Conservation (phyloP, 2,113 vertebrate genomes). For the Dascyllus trimaculatus region DNA sequence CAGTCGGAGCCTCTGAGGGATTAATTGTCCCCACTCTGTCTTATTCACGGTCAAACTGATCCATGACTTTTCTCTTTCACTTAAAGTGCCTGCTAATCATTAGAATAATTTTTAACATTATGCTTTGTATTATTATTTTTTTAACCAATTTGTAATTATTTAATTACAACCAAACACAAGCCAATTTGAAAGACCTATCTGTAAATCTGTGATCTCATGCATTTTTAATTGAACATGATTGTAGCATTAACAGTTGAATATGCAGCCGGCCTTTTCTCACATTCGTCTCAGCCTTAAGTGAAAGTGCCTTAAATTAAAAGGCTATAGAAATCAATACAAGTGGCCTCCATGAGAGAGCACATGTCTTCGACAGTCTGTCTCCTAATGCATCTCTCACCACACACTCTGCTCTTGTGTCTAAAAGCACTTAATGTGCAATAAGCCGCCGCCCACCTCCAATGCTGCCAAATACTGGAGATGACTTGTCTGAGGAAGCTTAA, state of each 20-base stretch:
- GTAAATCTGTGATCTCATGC: conserved; percentile 85
- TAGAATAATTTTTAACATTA: conserved; percentile 89
- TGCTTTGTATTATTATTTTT: conserved; percentile 76
- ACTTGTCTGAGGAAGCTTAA: conserved; percentile 71
- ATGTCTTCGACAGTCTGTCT: conserved; percentile 66
- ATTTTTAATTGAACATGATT: conserved; percentile 94
- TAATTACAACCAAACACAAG: conserved; percentile 88
- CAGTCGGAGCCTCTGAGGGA: conserved; percentile 87
- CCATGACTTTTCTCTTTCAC: conserved; percentile 86
- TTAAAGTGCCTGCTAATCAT: conserved; percentile 88
- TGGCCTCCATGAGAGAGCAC: conserved; percentile 70
- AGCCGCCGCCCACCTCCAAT: conserved; percentile 68
- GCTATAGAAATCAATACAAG: conserved; percentile 82
- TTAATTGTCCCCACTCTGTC: conserved; percentile 90
- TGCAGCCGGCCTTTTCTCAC: conserved; percentile 77
- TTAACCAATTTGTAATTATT: conserved; percentile 90
- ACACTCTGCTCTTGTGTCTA: conserved; percentile 71
- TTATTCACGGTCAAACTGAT: conserved; percentile 89
- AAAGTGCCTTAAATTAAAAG: conserved; percentile 85
- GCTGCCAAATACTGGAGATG: conserved; percentile 66
- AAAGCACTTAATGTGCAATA: conserved; percentile 78
- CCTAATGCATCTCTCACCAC: conserved; percentile 79
- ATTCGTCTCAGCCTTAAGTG: conserved; percentile 76
- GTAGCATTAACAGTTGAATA: conserved; percentile 89
- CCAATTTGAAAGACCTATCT: conserved; percentile 81